These are phyloP conservation scores for Halcyon badia DNA, from an alignment of 2,797 vertebrate genomes.

Conservation along the genomic window DNA sequence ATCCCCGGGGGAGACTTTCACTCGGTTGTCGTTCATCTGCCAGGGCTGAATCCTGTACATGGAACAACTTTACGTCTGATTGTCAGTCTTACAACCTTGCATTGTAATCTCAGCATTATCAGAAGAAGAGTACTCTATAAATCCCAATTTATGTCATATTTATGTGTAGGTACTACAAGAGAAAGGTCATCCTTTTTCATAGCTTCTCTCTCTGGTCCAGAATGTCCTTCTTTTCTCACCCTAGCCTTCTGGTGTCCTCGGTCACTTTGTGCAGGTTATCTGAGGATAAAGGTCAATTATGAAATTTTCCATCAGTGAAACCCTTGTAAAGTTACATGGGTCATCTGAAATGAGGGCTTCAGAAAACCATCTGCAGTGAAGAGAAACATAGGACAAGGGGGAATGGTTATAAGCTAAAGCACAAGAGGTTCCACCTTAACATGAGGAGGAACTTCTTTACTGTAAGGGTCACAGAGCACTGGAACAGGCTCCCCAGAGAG, in stretches of 20 bases:
- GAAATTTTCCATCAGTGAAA: not conserved
- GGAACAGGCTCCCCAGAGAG: too few relatives aligned
- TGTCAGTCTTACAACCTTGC: not conserved
- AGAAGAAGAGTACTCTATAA: not conserved
- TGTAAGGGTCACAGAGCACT: too few relatives aligned
- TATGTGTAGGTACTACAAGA: not conserved
- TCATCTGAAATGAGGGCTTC: not conserved
- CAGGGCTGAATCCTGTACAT: not conserved
- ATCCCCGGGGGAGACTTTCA: not conserved
- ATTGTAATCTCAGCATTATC: rapidly evolving
- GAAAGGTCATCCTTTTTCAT: not conserved
- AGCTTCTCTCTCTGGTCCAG: not conserved
- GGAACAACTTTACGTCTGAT: not conserved
- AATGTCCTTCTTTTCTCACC: not conserved
- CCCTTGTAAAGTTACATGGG: rapidly evolving
- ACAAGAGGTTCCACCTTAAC: too few relatives aligned
- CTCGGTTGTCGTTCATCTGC: not conserved
- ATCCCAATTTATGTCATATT: rapidly evolving
- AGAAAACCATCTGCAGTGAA: not conserved
- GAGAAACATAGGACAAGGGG: not conserved
- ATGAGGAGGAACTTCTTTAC: too few relatives aligned
- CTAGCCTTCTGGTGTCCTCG: not conserved
- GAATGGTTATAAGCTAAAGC: too few relatives aligned
- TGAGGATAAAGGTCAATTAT: not conserved
- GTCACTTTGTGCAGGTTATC: not conserved